phyloP scores from a whole-genome alignment of 1,140 invertebrate species.

The Drosophila tropicalis region DNA sequence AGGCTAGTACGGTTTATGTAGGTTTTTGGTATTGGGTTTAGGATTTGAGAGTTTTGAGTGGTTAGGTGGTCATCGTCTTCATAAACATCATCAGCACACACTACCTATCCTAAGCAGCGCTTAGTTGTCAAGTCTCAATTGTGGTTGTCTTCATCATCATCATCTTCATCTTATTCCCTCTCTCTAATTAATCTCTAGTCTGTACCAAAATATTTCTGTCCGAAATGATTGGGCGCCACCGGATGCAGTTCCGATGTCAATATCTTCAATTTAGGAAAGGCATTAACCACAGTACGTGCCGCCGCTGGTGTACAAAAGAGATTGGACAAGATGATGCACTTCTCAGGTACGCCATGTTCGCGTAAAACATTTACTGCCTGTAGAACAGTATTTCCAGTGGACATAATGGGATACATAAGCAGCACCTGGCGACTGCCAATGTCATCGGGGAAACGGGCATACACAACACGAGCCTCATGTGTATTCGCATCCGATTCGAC shows the following conservation, averaged over 20 bases:
- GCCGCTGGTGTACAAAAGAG: slow-evolving; percentile 97
- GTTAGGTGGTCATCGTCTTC: slow-evolving; percentile 2
- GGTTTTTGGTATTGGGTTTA: slow-evolving; percentile 19
- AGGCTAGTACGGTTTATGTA: slow-evolving; percentile 14
- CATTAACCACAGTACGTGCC: slow-evolving; percentile 92
- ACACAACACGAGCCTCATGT: slow-evolving; percentile 97
- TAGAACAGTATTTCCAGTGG: slow-evolving; percentile 96
- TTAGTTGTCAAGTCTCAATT: slow-evolving; percentile 69
- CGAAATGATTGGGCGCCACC: slow-evolving; percentile 98
- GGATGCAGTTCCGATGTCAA: slow-evolving; percentile 97
- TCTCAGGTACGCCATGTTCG: slow-evolving; percentile 96
- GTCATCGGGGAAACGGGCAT: slow-evolving; percentile 98
- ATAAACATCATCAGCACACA: slow-evolving; percentile 33
- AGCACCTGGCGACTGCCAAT: slow-evolving; percentile 95
- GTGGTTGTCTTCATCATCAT: slow-evolving; percentile 16
- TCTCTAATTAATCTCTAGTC: slow-evolving; percentile 86
- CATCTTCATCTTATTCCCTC: not conserved
- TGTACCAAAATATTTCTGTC: slow-evolving; percentile 99
- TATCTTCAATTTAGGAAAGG: slow-evolving; percentile 96
- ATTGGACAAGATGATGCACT: slow-evolving; percentile 97
- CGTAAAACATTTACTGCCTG: slow-evolving; percentile 95
- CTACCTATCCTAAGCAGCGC: slow-evolving; percentile 77
- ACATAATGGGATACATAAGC: slow-evolving; percentile 99
- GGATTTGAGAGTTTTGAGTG: not conserved
- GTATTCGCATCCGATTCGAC: slow-evolving; percentile 98